Percentiles rank a stretch among this genome's conserved stretches.
Conservation (phyloP, 2,797 vertebrate genomes). For the Clarias fuscus region DNA sequence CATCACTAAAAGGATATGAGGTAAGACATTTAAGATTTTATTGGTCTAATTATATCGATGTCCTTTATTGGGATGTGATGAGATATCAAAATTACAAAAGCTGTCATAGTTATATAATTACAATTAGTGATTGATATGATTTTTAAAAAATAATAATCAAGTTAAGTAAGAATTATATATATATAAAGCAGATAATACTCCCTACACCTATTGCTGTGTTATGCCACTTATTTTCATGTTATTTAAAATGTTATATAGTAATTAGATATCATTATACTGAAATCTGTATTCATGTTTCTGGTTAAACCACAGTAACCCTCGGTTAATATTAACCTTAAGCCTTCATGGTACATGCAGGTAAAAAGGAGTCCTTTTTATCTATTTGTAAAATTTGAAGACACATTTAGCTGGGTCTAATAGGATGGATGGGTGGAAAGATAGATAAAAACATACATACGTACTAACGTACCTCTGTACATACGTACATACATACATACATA, state of each 20-base stretch:
- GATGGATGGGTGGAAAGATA: not conserved
- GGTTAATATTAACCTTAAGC: too few relatives aligned
- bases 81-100: conserved; percentile 26
- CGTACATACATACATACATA: too few relatives aligned
- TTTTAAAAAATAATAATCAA: not conserved
- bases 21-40: conserved; percentile 65
- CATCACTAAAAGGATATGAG: conserved; percentile 96
- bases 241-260: not conserved
- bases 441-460: too few relatives aligned
- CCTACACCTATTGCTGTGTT: too few relatives aligned
- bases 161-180: too few relatives aligned
- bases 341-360: not conserved
- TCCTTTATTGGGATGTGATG: not conserved
- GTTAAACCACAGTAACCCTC: not conserved
- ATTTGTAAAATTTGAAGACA: not conserved
- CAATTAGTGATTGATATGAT: not conserved
- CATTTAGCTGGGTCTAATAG: not conserved
- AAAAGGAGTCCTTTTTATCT: too few relatives aligned
- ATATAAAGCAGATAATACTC: not conserved
- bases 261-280: not conserved
- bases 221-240: not conserved
- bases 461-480: too few relatives aligned
- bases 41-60: conserved; percentile 1
- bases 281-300: not conserved
- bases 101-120: not conserved